phyloP scores from a whole-genome alignment of 2,797 vertebrate genomes.

The Myripristis murdjan region DNA sequence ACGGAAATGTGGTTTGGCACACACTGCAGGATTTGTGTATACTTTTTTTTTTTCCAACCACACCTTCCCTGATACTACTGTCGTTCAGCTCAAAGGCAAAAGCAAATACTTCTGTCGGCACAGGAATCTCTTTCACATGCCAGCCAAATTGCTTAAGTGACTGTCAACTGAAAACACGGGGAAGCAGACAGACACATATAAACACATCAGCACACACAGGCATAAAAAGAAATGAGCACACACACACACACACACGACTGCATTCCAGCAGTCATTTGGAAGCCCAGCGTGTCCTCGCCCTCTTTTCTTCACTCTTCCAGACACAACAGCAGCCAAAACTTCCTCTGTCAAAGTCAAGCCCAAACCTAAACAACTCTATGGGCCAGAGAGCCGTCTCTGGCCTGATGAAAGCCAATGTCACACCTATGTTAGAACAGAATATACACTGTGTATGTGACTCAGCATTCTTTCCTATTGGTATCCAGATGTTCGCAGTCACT shows the following conservation, averaged over 20 bases:
- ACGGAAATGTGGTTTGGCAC: constrained; percentile 40
- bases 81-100: constrained; percentile 56
- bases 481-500: constrained; percentile 62
- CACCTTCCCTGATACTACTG: constrained; percentile 57
- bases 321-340: constrained; percentile 79
- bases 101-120: constrained; percentile 68
- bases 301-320: constrained; percentile 72
- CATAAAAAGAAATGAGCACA: constrained; percentile 30
- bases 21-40: not conserved
- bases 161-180: constrained; percentile 69
- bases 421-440: constrained; percentile 51
- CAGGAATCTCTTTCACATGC: constrained; percentile 73
- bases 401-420: constrained; percentile 60
- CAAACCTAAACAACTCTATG: constrained; percentile 64
- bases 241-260: constrained; percentile 65
- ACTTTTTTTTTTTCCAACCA: constrained; percentile 6
- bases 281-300: constrained; percentile 64
- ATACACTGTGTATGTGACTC: constrained; percentile 29
- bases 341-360: constrained; percentile 65
- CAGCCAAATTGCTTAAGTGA: constrained; percentile 72
- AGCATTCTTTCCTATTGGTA: constrained; percentile 53
- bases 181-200: constrained; percentile 64
- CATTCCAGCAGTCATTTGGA: constrained; percentile 70
- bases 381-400: constrained; percentile 49
- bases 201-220: constrained; percentile 38